phyloP scores from a whole-genome alignment of 1,140 invertebrate species.

The Ericerus pela region DNA sequence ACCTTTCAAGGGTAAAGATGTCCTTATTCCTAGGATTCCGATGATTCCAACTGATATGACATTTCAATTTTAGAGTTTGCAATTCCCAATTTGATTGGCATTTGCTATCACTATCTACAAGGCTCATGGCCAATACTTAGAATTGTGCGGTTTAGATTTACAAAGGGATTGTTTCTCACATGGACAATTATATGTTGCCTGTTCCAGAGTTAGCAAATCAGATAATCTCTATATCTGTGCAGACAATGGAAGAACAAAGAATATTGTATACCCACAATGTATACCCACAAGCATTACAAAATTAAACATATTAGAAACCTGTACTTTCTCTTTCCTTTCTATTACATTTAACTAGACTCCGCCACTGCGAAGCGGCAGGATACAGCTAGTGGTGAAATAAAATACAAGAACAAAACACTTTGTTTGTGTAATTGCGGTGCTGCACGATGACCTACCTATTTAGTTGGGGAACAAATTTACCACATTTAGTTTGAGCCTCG shows the following conservation, averaged over 20 bases:
- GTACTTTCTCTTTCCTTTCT: no score
- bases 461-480: no score
- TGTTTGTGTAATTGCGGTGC: no score
- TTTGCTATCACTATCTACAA: constrained; percentile 42
- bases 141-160: constrained; percentile 29
- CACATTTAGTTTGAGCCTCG: no score
- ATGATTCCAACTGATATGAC: constrained; percentile 30
- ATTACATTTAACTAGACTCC: no score
- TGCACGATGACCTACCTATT: no score
- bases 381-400: no score
- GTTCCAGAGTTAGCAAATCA: constrained; percentile 23
- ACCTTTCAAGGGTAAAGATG: constrained; percentile 28
- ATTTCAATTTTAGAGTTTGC: constrained; percentile 33
- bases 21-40: constrained; percentile 31
- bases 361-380: no score
- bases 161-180: constrained; percentile 30
- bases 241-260: constrained; percentile 15
- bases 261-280: constrained; percentile 17
- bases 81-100: constrained; percentile 35
- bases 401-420: no score
- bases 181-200: constrained; percentile 35
- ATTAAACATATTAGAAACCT: no score
- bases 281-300: no score
- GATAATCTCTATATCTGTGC: constrained; percentile 13
- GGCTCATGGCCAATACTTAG: constrained; percentile 35